These are phyloP conservation scores for Neoseiulus cucumeris DNA, from an alignment of 1,140 invertebrate genomes.

Conservation along the genomic window DNA sequence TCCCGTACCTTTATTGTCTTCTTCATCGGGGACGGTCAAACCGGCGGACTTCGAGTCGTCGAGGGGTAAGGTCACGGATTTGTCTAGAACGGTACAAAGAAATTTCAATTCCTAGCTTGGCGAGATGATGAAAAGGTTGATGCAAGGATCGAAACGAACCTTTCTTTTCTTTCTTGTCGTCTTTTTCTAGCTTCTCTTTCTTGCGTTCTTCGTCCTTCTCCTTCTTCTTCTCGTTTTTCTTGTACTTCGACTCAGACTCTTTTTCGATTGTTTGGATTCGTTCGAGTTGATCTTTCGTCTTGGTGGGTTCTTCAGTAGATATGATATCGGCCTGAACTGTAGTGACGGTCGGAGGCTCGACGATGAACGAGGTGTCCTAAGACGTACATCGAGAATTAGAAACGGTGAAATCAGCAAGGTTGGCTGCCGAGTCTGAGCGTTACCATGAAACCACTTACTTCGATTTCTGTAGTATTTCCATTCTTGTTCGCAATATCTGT, in stretches of 20 bases:
- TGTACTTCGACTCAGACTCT: slow-evolving; percentile 15
- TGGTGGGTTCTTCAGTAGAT: slow-evolving; percentile 15
- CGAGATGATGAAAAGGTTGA: too few species aligned
- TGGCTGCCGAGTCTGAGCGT: too few species aligned
- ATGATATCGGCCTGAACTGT: background rate
- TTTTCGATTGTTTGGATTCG: slow-evolving; percentile 13
- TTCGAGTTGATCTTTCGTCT: slow-evolving; percentile 6
- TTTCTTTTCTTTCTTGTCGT: slow-evolving; percentile 6
- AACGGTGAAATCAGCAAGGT: too few species aligned
- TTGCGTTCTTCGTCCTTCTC: slow-evolving; percentile 13
- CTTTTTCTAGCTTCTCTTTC: slow-evolving; percentile 14
- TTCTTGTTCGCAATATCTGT: too few species aligned
- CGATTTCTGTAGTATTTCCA: too few species aligned
- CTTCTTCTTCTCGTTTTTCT: slow-evolving; percentile 13
- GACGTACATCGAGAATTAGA: too few species aligned
- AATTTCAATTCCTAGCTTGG: too few species aligned
- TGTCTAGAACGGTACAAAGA: background rate
- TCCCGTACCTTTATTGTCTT: background rate
- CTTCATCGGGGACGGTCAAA: background rate
- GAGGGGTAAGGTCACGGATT: background rate
- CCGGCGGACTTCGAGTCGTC: background rate
- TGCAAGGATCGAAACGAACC: background rate
- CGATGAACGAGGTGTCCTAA: background rate
- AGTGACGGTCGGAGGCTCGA: background rate
- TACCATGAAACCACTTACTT: too few species aligned